A percentile compares a stretch with the other conserved stretches of the same genome.
Conservation (phyloP, 2,888 invertebrate genomes). For the Drosophila kambysellisi region DNA sequence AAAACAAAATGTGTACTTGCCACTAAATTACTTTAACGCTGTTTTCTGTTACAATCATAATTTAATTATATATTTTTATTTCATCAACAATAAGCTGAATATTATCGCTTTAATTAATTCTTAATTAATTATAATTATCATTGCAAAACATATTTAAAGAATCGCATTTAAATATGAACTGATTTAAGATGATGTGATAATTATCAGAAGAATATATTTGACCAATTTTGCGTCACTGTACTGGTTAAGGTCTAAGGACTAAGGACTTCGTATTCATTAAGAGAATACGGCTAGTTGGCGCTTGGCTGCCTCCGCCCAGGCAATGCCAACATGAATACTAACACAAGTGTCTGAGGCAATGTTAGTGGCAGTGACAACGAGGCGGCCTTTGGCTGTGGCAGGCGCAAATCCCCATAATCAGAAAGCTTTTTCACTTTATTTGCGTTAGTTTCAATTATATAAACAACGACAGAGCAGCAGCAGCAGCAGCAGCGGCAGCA, state of each 20-base stretch:
- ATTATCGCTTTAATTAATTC: neutral
- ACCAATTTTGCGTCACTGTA: slow-evolving; percentile 11
- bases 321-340: slow-evolving; percentile 13
- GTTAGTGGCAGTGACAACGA: slow-evolving; percentile 26
- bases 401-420: slow-evolving; percentile 78
- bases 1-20: neutral
- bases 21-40: neutral
- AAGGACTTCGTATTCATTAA: slow-evolving; percentile 23
- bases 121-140: neutral
- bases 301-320: slow-evolving; percentile 1
- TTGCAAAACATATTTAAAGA: neutral
- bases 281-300: slow-evolving; percentile 29
- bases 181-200: neutral
- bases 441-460: slow-evolving; percentile 80
- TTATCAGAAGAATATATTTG: neutral
- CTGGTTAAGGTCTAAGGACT: neutral
- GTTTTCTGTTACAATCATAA: neutral
- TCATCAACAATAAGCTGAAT: neutral
- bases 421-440: slow-evolving; percentile 81
- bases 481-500: neutral
- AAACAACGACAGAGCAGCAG: slow-evolving; percentile 51
- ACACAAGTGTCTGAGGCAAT: slow-evolving; percentile 9
- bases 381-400: slow-evolving; percentile 55
- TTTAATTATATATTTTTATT: neutral
- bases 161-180: neutral